Evolutionary conservation across 2,797 vertebrate species (phyloP), one percentile per base, ranked within the genome.

Genomic region (Myotis pilosus): DNA sequence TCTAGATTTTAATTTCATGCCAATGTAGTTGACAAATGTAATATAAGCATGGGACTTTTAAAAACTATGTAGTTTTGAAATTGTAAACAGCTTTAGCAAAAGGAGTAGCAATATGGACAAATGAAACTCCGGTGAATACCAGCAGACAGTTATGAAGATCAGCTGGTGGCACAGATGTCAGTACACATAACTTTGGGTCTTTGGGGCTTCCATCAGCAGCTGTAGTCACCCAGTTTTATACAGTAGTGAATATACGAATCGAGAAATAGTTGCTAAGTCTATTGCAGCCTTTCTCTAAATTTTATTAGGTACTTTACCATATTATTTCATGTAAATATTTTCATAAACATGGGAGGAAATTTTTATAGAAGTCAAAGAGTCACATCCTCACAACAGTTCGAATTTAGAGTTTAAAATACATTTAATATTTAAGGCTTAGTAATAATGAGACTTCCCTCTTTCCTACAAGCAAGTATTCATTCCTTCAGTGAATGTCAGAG

Each of bases 91-190:
- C 57, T 97, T 97, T 51, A 72, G n/a, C 47, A 95, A 96, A 38
- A 92, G 64, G 12, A 94, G 60, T 76, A 95, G 89, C 97, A 97
- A 76, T 97, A 96, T 76, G 94, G 93, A 90, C 64, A 92, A 91
- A 91, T 96, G 95, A 96, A 62, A 96, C 96, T 94, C 97, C 30
- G 23, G 94, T 81, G 97, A 89, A 55, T 33, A 89, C 79, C 80
- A 95, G 84, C 89, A 97, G 95, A 91, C 91, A 87, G 25, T 53
- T 92, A 41, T 95, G 80, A 15, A 94, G 94, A 97, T n/a, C 92
- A 62, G 96, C 84, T n/a, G 88, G 90, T 91, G 91, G 88, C 64
- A 75, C 92, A 98, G 97, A 97, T 95, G 93, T 96, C 92, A 92
- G 47, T 41, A 94, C 81, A 86, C 30, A 19, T 30, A 97, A 95